Base-by-base conservation (phyloP, 2,888 invertebrate genomes). In the Saturnia japonica region DNA sequence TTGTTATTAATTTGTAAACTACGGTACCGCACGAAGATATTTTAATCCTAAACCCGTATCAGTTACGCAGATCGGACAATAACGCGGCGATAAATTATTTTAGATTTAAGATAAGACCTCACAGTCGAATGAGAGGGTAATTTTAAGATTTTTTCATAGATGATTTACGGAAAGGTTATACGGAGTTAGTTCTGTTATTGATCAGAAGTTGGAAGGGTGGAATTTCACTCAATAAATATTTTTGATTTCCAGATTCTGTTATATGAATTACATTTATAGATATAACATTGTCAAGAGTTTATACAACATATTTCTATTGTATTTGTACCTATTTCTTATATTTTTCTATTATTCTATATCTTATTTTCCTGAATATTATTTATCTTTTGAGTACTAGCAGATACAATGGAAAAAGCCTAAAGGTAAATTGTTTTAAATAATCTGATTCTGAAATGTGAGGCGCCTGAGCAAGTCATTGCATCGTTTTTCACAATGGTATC, bases 51-150 rank as follows among this genome's bases (percentile, higher is more conserved):
- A 77, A 84, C 87, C 88, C 85, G 87, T 88, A 89, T 91, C 91
- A 89, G 91, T 91, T 90, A 91, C 91, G 88, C 88, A 88, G 91
- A 91, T 91, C 87, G 83, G 76, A 73, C 82, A 91, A 91, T 91
- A 91, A 88, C 82, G 80, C 78, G 75, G 78, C 88, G 84, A 90
- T 91, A 91, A 91, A 90, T 92, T 88, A 87, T 89, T 83, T 78
- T 82, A 78, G 75, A 75, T 73, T 76, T 75, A 74, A 76, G 87
- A 88, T 88, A 88, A 78, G 80, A 89, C 90, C 89, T 86, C 78
- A 76, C 78, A 82, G 83, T 83, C 80, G 80, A 83, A 83, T 80
- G 79, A 78, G 72, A 78, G 79, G 76, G 80, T 79, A 78, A 82
- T 82, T 75, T 83, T 82, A 80, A 83, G 83, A 81, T 80, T 82